Conservation (phyloP, 2,113 vertebrate genomes). For the Marmota flaviventris region DNA sequence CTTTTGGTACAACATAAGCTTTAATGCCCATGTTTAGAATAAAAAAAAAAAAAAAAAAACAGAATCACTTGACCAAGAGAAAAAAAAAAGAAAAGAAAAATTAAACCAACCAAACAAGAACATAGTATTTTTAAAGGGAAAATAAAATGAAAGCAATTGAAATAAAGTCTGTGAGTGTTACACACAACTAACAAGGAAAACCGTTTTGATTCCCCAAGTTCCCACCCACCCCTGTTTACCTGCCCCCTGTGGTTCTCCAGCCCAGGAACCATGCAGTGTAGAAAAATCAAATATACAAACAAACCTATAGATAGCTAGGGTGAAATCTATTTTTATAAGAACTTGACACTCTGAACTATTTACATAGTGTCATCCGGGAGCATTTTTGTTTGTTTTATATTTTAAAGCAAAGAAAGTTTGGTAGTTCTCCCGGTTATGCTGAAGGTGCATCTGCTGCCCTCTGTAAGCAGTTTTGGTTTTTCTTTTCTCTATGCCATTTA, state of each 20-base stretch:
- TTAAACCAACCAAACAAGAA: not conserved
- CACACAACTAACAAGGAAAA: slow-evolving; percentile 86
- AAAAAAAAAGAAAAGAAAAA: not conserved
- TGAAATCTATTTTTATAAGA: slow-evolving; percentile 90
- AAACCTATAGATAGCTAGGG: slow-evolving; percentile 88
- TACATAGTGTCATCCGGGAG: slow-evolving; percentile 86
- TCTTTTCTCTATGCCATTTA: slow-evolving; percentile 31
- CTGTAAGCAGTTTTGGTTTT: not conserved
- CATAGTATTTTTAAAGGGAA: slow-evolving; percentile 73
- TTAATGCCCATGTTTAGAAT: slow-evolving; percentile 80
- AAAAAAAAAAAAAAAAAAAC: slow-evolving; percentile 62
- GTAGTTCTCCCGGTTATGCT: slow-evolving; percentile 73
- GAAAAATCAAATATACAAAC: slow-evolving; percentile 93
- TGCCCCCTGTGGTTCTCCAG: slow-evolving; percentile 88
- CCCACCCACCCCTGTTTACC: slow-evolving; percentile 39
- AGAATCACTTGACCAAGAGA: no score
- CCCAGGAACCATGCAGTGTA: slow-evolving; percentile 91
- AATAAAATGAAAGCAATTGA: slow-evolving; percentile 77
- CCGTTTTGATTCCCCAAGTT: slow-evolving; percentile 62
- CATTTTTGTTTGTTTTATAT: slow-evolving; percentile 61
- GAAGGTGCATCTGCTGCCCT: slow-evolving; percentile 15
- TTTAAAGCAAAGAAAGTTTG: slow-evolving; percentile 87
- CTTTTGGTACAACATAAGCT: slow-evolving; percentile 84
- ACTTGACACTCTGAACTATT: slow-evolving; percentile 87
- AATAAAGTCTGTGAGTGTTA: slow-evolving; percentile 83